A percentile compares a stretch with the other conserved stretches of the same genome.
Conservation (phyloP, 2,888 invertebrate species). For the Xylota sylvarum region DNA sequence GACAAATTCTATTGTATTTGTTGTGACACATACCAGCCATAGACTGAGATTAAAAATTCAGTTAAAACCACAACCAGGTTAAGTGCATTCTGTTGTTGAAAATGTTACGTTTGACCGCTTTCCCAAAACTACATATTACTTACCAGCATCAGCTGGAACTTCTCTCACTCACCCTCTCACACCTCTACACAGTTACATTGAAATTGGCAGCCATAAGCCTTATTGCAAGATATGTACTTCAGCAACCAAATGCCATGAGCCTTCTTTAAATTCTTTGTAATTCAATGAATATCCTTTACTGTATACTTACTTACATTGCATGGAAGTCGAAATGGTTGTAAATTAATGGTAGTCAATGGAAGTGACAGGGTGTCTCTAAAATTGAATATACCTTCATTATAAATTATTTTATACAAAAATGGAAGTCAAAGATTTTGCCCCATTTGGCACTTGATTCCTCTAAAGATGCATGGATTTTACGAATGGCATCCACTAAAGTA, state of each 20-base stretch:
- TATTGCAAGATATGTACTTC: neutral
- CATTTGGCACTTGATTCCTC: too few relatives aligned
- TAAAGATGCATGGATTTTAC: too few relatives aligned
- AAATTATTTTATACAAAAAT: too few relatives aligned
- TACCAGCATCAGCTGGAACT: neutral
- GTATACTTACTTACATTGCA: neutral
- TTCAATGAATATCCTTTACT: constrained; percentile 8
- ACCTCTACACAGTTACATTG: neutral
- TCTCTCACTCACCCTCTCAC: too few relatives aligned
- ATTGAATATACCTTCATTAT: too few relatives aligned
- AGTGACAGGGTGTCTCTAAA: constrained; percentile 22
- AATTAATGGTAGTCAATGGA: neutral
- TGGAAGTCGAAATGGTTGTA: constrained; percentile 6
- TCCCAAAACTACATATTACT: neutral
- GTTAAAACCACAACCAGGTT: constrained; percentile 25
- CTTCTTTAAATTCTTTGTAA: constrained; percentile 30
- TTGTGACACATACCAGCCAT: too few relatives aligned
- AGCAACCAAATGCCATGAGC: neutral
- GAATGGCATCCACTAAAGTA: too few relatives aligned
- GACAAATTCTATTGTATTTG: too few relatives aligned
- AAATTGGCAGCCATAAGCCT: constrained; percentile 9
- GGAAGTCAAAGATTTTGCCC: too few relatives aligned
- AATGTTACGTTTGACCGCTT: neutral
- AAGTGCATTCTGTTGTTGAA: constrained; percentile 38
- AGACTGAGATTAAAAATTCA: constrained; percentile 15